Evolutionary conservation across 2,888 invertebrate genomes (phyloP).

Genomic region (Tupiocoris notatus): DNA sequence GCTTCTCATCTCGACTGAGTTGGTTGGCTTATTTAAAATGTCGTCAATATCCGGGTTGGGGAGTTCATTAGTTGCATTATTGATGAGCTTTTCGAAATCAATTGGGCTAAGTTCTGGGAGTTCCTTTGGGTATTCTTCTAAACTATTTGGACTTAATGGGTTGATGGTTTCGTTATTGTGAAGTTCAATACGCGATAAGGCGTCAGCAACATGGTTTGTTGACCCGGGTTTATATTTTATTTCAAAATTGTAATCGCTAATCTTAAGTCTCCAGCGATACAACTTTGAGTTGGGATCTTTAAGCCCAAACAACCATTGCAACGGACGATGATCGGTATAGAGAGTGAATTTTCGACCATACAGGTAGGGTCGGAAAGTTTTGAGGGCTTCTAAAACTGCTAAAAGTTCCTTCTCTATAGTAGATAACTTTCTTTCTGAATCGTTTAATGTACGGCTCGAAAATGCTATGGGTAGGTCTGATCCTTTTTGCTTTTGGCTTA

Average conservation of each 20-base stretch:
- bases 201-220: constrained; percentile 52
- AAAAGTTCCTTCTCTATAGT: constrained; percentile 52
- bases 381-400: constrained; percentile 51
- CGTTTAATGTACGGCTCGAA: constrained; percentile 51
- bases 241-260: constrained; percentile 52
- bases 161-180: not conserved
- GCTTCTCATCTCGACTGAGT: no score
- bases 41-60: no score
- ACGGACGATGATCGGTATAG: constrained; percentile 53
- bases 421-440: constrained; percentile 50
- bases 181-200: constrained; percentile 37
- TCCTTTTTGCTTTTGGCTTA: constrained; percentile 51
- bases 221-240: constrained; percentile 51
- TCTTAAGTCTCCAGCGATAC: constrained; percentile 52
- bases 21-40: no score
- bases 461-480: constrained; percentile 53
- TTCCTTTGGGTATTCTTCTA: no score
- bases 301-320: constrained; percentile 52
- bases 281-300: constrained; percentile 54
- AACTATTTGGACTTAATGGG: no score
- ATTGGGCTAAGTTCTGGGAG: no score
- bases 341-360: constrained; percentile 53
- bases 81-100: no score
- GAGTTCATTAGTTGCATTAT: no score
- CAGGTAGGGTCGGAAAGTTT: constrained; percentile 52